These are phyloP conservation scores for Drosophila setifemur DNA, from an alignment of 1,140 invertebrate genomes.

Conservation along the genomic window DNA sequence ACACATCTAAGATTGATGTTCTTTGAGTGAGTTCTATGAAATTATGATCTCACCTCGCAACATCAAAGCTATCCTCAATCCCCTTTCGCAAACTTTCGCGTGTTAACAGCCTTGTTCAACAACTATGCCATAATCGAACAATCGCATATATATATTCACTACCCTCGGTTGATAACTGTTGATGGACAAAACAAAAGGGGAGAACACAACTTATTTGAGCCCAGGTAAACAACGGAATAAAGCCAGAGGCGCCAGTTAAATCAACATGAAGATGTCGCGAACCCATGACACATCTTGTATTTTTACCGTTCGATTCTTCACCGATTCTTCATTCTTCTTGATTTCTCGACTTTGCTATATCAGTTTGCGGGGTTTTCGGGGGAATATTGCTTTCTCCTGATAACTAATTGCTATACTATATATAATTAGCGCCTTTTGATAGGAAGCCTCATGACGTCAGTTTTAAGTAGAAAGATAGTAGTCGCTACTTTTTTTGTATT, in stretches of 20 bases:
- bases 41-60: slow-evolving; percentile 5
- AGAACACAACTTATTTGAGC: neutral
- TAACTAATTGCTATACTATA: slow-evolving; percentile 18
- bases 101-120: slow-evolving; percentile 12
- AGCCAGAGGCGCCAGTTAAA: slow-evolving; percentile 24
- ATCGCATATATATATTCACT: slow-evolving; percentile 2
- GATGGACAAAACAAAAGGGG: neutral
- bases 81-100: neutral
- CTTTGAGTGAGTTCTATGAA: neutral
- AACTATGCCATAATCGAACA: slow-evolving; percentile 14
- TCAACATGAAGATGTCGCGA: slow-evolving; percentile 17
- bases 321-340: no score
- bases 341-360: slow-evolving; percentile 12
- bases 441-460: slow-evolving; percentile 20
- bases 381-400: slow-evolving; percentile 1
- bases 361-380: neutral
- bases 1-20: neutral
- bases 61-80: neutral
- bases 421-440: slow-evolving; percentile 25
- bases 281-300: slow-evolving; percentile 33
- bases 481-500: neutral
- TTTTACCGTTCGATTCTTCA: slow-evolving; percentile 32
- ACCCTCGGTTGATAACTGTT: slow-evolving; percentile 34
- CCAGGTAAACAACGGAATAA: slow-evolving; percentile 23
- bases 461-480: slow-evolving; percentile 2